Evolutionary conservation across 2,888 invertebrate species (phyloP).

Genomic region (Apocheima hispidaria): DNA sequence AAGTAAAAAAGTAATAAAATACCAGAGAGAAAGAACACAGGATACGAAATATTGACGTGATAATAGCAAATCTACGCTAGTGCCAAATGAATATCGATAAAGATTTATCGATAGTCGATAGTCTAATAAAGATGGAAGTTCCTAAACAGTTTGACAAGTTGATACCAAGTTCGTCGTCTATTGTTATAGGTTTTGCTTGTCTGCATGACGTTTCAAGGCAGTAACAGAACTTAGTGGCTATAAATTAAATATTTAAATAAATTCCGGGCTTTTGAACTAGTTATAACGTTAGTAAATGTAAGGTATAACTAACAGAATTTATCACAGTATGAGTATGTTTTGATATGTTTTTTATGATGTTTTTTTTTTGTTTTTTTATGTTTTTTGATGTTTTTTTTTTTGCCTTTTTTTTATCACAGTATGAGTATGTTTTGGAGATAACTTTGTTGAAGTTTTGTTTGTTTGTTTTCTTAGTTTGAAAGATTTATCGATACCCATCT

Average conservation of each 20-base stretch:
- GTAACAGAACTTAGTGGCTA: slow-evolving; percentile 5
- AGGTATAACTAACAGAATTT: neutral
- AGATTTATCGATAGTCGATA: slow-evolving; percentile 24
- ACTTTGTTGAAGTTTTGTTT: no score
- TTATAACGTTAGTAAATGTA: slow-evolving; percentile 4
- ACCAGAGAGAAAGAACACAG: slow-evolving; percentile 6
- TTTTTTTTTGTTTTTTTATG: no score
- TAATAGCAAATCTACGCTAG: slow-evolving; percentile 24
- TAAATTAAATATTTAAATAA: slow-evolving; percentile 5
- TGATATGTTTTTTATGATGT: neutral
- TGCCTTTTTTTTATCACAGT: no score
- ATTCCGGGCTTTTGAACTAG: neutral
- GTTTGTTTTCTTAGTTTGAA: neutral
- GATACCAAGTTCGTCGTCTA: slow-evolving; percentile 12
- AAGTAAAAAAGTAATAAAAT: slow-evolving; percentile 25
- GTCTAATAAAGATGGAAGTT: slow-evolving; percentile 17
- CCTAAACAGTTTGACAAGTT: slow-evolving; percentile 22
- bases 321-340: neutral
- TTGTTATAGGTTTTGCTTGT: slow-evolving; percentile 5
- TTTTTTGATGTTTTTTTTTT: no score
- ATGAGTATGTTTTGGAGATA: no score
- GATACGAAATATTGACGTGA: slow-evolving; percentile 28
- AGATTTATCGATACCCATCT: slow-evolving; percentile 20
- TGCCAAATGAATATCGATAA: slow-evolving; percentile 14
- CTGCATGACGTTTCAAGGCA: slow-evolving; percentile 12